Evolutionary conservation across 2,888 invertebrate species (phyloP).

Genomic region (Noctua comes): DNA sequence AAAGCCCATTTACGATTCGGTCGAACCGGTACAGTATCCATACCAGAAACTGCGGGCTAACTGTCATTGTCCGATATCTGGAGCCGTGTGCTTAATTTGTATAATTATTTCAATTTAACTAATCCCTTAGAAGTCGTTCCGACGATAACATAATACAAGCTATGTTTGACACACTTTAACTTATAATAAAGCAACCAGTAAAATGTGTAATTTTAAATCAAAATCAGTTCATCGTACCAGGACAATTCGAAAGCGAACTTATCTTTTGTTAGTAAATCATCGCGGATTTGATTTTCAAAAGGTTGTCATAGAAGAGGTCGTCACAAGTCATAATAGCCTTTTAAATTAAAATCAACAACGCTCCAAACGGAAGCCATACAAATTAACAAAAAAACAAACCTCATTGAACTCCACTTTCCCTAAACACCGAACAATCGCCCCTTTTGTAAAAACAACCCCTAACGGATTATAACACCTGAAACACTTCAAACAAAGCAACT

Average conservation of each 20-base stretch:
- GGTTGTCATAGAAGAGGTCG: too few species aligned
- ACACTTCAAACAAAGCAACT: constrained; percentile 47
- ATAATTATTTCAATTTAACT: background rate
- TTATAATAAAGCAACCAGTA: background rate
- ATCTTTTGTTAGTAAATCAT: background rate
- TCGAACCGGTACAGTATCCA: background rate
- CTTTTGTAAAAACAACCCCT: constrained; percentile 31
- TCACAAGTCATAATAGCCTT: background rate
- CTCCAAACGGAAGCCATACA: constrained; percentile 23
- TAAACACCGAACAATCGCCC: constrained; percentile 36
- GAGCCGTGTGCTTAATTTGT: background rate
- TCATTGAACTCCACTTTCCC: constrained; percentile 23
- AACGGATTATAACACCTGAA: constrained; percentile 59
- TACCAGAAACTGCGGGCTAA: background rate
- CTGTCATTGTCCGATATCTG: background rate
- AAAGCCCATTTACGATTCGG: background rate
- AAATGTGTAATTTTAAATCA: background rate
- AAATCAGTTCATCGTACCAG: too few species aligned
- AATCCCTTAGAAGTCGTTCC: background rate
- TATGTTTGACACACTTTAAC: background rate
- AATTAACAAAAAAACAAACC: constrained; percentile 2
- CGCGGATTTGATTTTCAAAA: background rate
- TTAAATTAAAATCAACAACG: constrained; percentile 3
- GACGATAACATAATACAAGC: background rate
- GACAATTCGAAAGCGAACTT: background rate